phyloP scores from a whole-genome alignment of 2,797 vertebrate species.

The Anolis apletophallus region DNA sequence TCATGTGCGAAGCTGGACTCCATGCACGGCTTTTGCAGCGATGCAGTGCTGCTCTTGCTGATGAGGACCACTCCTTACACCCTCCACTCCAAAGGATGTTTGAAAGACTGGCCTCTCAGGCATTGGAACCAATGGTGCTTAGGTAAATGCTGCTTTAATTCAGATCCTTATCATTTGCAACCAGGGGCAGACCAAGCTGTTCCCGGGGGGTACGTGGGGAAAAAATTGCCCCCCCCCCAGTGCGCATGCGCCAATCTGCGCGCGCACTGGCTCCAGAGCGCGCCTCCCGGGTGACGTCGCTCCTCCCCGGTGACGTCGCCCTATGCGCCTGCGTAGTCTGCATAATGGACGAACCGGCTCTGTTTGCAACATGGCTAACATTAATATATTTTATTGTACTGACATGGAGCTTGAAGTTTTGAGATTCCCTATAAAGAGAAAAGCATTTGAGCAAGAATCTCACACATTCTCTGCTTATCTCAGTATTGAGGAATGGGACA shows the following conservation, averaged over 20 bases:
- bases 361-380: fast-evolving
- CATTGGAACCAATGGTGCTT: slow-evolving; percentile 93
- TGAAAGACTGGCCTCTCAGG: slow-evolving; percentile 95
- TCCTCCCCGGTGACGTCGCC: too few relatives aligned
- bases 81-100: slow-evolving; percentile 97
- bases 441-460: background rate
- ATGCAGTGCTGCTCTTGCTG: slow-evolving; percentile 91
- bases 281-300: too few relatives aligned
- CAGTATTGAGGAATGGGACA: background rate
- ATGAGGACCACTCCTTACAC: slow-evolving; percentile 95
- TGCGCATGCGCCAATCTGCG: too few relatives aligned
- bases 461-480: background rate
- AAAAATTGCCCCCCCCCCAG: too few relatives aligned
- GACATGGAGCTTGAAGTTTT: background rate
- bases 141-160: slow-evolving; percentile 80
- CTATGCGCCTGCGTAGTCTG: too few relatives aligned
- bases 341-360: too few relatives aligned
- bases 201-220: too few relatives aligned
- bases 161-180: background rate
- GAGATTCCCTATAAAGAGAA: background rate
- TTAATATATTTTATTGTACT: background rate
- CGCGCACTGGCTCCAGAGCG: too few relatives aligned
- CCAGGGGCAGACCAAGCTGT: too few relatives aligned
- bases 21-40: slow-evolving; percentile 93
- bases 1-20: slow-evolving; percentile 93